Evolutionary conservation across 2,888 invertebrate species (phyloP).

Genomic region (Thecophora atra): DNA sequence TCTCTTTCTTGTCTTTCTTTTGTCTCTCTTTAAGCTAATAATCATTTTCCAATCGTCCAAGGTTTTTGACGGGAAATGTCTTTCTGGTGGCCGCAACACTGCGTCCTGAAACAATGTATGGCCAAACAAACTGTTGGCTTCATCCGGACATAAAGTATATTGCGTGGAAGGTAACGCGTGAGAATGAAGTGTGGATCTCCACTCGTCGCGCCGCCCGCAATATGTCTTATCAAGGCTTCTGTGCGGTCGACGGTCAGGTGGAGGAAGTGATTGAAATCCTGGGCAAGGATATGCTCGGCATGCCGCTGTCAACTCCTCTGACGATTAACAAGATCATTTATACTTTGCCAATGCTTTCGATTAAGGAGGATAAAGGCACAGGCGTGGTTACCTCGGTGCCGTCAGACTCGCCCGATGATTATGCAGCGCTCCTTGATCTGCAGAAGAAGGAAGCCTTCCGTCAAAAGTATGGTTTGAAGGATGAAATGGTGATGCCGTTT

Average conservation of each 20-base stretch:
- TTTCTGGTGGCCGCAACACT: slow-evolving; percentile 93
- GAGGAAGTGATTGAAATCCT: slow-evolving; percentile 75
- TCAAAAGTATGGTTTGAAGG: slow-evolving; percentile 85
- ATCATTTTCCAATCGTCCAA: slow-evolving; percentile 39
- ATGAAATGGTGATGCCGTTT: slow-evolving; percentile 72
- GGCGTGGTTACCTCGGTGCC: slow-evolving; percentile 98
- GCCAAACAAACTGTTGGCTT: slow-evolving; percentile 99
- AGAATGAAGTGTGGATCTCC: slow-evolving; percentile 84
- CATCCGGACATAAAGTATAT: slow-evolving; percentile 95
- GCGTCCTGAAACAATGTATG: slow-evolving; percentile 99
- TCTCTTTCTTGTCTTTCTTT: too few species aligned
- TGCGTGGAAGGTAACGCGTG: slow-evolving; percentile 77
- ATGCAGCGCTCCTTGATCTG: slow-evolving; percentile 92
- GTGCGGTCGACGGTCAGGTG: slow-evolving; percentile 80
- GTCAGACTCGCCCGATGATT: slow-evolving; percentile 98
- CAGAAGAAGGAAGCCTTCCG: slow-evolving; percentile 94
- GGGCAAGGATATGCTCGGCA: slow-evolving; percentile 84
- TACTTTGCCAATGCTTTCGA: slow-evolving; percentile 95
- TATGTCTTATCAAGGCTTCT: slow-evolving; percentile 95
- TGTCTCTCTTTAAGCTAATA: neutral
- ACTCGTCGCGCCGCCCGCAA: slow-evolving; percentile 91
- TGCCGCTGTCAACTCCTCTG: slow-evolving; percentile 83
- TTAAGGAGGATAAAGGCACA: slow-evolving; percentile 98
- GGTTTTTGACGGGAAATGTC: slow-evolving; percentile 55
- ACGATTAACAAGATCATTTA: slow-evolving; percentile 86